Conservation (phyloP, 2,888 invertebrate species). For the Dendrolimus houi region DNA sequence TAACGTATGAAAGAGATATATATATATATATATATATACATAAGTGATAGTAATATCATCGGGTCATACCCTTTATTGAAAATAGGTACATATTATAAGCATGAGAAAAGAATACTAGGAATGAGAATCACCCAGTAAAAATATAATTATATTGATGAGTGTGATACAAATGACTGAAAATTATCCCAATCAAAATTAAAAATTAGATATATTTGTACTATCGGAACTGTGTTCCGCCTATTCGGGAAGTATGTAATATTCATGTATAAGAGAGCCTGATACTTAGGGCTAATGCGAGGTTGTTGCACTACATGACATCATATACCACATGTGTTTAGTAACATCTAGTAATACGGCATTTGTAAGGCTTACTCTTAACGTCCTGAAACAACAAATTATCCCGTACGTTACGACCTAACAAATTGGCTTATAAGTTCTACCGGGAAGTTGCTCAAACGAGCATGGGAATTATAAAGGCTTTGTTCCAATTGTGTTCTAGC, state of each 20-base stretch:
- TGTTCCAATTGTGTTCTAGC: slow-evolving; percentile 15
- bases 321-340: background rate
- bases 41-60: no score
- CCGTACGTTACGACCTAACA: background rate
- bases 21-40: no score
- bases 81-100: no score
- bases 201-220: no score
- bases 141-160: no score
- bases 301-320: background rate
- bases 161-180: no score
- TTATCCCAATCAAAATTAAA: no score
- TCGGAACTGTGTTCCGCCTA: no score
- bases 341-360: background rate
- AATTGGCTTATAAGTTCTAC: background rate
- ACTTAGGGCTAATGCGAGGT: background rate
- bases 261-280: background rate
- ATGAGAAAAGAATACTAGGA: no score
- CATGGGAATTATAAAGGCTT: slow-evolving; percentile 12
- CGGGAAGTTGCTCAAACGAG: slow-evolving; percentile 2
- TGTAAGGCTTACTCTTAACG: background rate
- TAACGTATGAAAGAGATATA: no score
- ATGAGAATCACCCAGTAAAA: no score
- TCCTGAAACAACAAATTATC: background rate
- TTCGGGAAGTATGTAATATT: background rate
- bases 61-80: no score